Percentiles rank a stretch among this genome's conserved stretches.
Conservation (phyloP, 2,797 vertebrate species). For the Buphagus erythrorhynchus region DNA sequence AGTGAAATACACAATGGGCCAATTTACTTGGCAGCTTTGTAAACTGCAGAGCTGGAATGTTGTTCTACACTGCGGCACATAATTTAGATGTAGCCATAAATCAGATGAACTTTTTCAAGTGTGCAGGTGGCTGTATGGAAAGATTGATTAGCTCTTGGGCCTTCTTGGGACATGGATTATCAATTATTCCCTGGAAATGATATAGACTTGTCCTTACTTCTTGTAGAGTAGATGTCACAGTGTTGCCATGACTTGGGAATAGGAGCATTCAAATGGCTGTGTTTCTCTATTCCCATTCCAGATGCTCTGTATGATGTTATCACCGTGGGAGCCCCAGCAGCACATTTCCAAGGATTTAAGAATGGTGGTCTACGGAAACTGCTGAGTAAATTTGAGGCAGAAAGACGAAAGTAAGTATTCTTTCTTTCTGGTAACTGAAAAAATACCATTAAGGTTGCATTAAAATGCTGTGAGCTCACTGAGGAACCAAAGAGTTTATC, state of each 20-base stretch:
- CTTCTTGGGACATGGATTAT: conserved; percentile 13
- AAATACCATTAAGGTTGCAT: neutral
- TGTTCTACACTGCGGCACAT: conserved; percentile 39
- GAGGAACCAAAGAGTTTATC: neutral
- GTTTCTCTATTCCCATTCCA: conserved; percentile 67
- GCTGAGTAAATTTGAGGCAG: conserved; percentile 90
- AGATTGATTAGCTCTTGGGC: conserved; percentile 52
- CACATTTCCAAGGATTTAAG: conserved; percentile 97
- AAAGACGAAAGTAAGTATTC: conserved; percentile 91
- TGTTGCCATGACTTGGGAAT: neutral
- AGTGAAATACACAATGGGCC: conserved; percentile 67
- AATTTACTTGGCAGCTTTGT: conserved; percentile 67
- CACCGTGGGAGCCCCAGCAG: conserved; percentile 94
- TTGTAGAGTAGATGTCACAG: neutral
- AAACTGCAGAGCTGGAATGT: conserved; percentile 52
- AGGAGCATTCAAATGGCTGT: neutral
- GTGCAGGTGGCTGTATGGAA: conserved; percentile 60
- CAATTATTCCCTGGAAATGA: conserved; percentile 2
- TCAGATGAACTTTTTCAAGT: conserved; percentile 59
- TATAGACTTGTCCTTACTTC: neutral
- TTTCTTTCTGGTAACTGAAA: neutral
- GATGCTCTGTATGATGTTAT: conserved; percentile 93
- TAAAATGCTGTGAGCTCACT: neutral
- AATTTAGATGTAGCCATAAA: conserved; percentile 71
- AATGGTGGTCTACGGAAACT: conserved; percentile 93